Conservation (phyloP, 2,888 invertebrate genomes). For the Agrochola lota region DNA sequence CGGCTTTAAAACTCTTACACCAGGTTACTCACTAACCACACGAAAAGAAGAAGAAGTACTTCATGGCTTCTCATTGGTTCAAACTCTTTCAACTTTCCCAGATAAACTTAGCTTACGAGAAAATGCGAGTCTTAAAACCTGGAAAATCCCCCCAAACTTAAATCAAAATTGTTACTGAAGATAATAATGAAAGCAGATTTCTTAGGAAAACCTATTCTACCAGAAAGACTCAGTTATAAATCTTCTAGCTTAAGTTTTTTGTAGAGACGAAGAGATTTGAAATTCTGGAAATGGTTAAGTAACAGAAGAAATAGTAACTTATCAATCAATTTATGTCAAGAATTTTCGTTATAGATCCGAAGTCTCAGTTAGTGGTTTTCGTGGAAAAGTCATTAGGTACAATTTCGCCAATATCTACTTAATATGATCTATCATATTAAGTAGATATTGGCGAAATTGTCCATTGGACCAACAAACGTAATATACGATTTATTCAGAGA, state of each 20-base stretch:
- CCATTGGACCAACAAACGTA: neutral
- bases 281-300: slow-evolving; percentile 22
- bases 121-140: neutral
- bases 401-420: neutral
- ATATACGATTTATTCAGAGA: neutral
- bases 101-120: neutral
- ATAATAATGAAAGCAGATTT: slow-evolving; percentile 35
- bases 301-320: neutral
- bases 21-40: no score
- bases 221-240: slow-evolving; percentile 14
- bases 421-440: no score
- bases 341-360: neutral
- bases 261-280: slow-evolving; percentile 16
- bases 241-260: slow-evolving; percentile 12
- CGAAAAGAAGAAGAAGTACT: neutral
- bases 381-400: neutral
- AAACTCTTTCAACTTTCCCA: neutral
- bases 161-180: slow-evolving; percentile 38
- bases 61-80: neutral
- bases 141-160: slow-evolving; percentile 11
- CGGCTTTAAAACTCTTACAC: no score
- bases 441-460: no score
- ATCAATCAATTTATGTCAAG: neutral
- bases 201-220: slow-evolving; percentile 35
- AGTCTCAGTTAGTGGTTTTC: neutral